These are phyloP conservation scores for Dolichomitus sp. DNA, from an alignment of 2,888 invertebrate genomes.

Conservation along the genomic window DNA sequence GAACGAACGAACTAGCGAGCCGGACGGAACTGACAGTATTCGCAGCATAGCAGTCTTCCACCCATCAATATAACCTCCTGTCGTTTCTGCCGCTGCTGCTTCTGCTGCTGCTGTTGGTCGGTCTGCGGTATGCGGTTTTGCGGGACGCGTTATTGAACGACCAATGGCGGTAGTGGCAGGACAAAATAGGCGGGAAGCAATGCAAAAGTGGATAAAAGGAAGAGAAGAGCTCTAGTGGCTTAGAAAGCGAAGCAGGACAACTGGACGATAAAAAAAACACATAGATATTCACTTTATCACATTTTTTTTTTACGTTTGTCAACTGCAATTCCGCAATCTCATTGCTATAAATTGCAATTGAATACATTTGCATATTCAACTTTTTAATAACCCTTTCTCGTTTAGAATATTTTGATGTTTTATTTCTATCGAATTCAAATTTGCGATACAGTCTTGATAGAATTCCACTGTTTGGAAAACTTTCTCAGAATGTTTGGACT, in stretches of 20 bases:
- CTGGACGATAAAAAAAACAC: too few species aligned
- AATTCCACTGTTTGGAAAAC: too few species aligned
- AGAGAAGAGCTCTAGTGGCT: neutral
- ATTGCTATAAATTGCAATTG: too few species aligned
- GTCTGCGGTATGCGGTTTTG: constrained; percentile 62
- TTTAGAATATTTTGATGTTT: too few species aligned
- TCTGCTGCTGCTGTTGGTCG: constrained; percentile 39
- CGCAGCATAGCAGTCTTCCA: constrained; percentile 45
- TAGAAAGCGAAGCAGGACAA: neutral
- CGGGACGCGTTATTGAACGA: constrained; percentile 61
- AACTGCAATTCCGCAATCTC: too few species aligned
- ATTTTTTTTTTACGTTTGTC: neutral
- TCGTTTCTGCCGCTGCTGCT: constrained; percentile 4
- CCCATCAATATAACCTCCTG: constrained; percentile 26
- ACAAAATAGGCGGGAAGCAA: constrained; percentile 15
- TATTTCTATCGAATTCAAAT: too few species aligned
- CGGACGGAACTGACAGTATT: constrained; percentile 51
- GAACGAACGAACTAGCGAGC: constrained; percentile 36
- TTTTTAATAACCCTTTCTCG: too few species aligned
- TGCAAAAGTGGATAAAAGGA: neutral
- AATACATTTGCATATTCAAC: too few species aligned
- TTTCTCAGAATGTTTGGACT: too few species aligned
- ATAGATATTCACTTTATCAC: neutral
- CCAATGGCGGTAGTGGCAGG: constrained; percentile 13
- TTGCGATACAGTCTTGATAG: too few species aligned